These are phyloP conservation scores for Oncorhynchus keta DNA, from an alignment of 2,113 vertebrate species.

Conservation along the genomic window DNA sequence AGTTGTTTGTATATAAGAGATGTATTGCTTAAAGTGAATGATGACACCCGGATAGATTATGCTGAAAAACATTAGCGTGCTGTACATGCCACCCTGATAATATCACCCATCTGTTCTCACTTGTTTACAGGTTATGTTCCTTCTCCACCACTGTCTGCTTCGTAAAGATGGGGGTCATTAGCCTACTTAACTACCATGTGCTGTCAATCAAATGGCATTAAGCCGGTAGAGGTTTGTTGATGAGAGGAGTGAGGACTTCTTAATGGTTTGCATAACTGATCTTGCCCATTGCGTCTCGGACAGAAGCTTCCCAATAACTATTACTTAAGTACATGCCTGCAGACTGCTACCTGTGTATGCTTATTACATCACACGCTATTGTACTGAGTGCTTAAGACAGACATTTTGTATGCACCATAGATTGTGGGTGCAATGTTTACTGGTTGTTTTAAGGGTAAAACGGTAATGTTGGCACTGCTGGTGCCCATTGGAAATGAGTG, in stretches of 20 bases:
- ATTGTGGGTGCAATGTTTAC: not conserved
- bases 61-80: constrained; percentile 3
- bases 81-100: constrained; percentile 27
- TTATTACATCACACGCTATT: not conserved
- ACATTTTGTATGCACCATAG: not conserved
- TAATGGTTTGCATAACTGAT: constrained; percentile 14
- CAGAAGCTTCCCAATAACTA: not conserved
- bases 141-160: constrained; percentile 14
- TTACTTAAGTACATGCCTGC: not conserved
- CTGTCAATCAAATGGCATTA: constrained; percentile 44
- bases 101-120: constrained; percentile 18
- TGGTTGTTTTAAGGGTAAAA: not conserved
- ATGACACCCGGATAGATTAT: constrained; percentile 16
- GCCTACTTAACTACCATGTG: constrained; percentile 41
- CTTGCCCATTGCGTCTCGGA: constrained; percentile 1
- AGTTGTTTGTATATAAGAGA: constrained; percentile 35
- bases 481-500: constrained; percentile 1
- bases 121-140: not conserved
- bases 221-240: constrained; percentile 18
- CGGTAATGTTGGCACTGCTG: not conserved
- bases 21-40: constrained; percentile 24
- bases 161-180: not conserved
- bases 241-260: not conserved
- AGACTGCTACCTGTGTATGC: constrained; percentile 1
- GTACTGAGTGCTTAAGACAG: not conserved